Evolutionary conservation across 1,140 invertebrate genomes (phyloP).

Genomic region (Eupeodes corollae): DNA sequence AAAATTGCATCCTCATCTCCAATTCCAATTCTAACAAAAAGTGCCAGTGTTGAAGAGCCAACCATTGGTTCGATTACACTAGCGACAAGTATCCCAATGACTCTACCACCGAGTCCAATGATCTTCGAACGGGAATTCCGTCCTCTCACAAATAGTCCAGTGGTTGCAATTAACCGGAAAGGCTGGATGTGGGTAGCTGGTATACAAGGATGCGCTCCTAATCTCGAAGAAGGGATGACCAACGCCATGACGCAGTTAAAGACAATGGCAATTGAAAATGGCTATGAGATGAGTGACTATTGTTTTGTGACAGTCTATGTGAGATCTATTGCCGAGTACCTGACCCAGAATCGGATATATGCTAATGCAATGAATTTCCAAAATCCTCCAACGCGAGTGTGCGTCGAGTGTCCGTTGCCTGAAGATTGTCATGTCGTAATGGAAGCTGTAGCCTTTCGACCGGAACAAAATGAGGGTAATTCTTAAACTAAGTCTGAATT

Average conservation of each 20-base stretch:
- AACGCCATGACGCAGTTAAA: conserved; percentile 20
- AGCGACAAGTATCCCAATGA: conserved; percentile 12
- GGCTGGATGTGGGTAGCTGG: conserved; percentile 76
- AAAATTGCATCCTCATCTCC: conserved; percentile 33
- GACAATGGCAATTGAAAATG: conserved; percentile 35
- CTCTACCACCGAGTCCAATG: conserved; percentile 32
- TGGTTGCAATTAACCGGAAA: conserved; percentile 49
- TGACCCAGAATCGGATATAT: conserved; percentile 66
- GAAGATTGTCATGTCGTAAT: conserved; percentile 60
- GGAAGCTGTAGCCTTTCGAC: conserved; percentile 60
- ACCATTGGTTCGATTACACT: conserved; percentile 25
- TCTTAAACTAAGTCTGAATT: too few relatives aligned
- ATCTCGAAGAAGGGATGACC: conserved; percentile 25
- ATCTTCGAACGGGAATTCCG: conserved; percentile 33
- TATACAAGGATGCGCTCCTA: conserved; percentile 43
- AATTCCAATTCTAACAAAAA: conserved; percentile 36
- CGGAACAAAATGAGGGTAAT: too few relatives aligned
- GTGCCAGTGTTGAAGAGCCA: conserved; percentile 35
- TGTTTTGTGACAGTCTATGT: conserved; percentile 74
- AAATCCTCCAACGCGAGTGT: conserved; percentile 80
- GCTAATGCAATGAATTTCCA: conserved; percentile 57
- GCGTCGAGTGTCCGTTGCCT: conserved; percentile 69
- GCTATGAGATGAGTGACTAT: conserved; percentile 52
- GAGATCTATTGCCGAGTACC: conserved; percentile 67
- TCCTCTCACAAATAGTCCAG: conserved; percentile 37